Conservation (phyloP, 2,797 vertebrate genomes). For the Sciaenops ocellatus region DNA sequence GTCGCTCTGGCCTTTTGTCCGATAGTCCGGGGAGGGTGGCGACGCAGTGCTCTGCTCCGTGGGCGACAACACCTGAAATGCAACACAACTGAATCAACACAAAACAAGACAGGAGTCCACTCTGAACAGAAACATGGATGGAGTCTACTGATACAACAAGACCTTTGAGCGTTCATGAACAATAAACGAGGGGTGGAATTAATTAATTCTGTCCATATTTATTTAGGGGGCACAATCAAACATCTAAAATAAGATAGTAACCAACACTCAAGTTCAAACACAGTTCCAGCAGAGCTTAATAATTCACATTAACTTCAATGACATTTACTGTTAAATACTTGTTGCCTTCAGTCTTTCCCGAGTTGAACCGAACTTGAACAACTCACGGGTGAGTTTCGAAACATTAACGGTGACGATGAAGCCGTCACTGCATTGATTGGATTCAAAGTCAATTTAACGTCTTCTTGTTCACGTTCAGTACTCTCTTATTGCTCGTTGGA, state of each 20-base stretch:
- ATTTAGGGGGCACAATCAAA: background rate
- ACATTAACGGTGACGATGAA: too few species aligned
- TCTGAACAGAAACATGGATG: background rate
- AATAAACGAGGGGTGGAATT: slow-evolving; percentile 1
- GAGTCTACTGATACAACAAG: background rate
- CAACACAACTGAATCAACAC: slow-evolving; percentile 10
- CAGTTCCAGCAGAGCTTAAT: background rate
- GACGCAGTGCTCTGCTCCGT: slow-evolving; percentile 55
- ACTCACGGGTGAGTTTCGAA: too few species aligned
- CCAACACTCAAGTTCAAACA: background rate
- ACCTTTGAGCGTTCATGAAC: background rate
- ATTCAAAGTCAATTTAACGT: background rate
- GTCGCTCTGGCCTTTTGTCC: slow-evolving; percentile 85
- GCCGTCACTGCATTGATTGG: too few species aligned
- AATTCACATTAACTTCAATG: background rate
- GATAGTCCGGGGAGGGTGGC: slow-evolving; percentile 82
- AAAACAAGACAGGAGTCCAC: background rate
- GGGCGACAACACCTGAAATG: slow-evolving; percentile 65
- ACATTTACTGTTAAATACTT: too few species aligned
- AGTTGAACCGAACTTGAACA: too few species aligned
- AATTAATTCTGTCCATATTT: background rate
- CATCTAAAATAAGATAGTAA: background rate
- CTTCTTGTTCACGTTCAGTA: background rate
- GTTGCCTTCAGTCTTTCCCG: too few species aligned
- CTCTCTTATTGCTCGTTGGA: too few species aligned